These are phyloP conservation scores for Parazoanthus swiftii DNA, from an alignment of 92 coral and sea anemone genomes.

Conservation along the genomic window DNA sequence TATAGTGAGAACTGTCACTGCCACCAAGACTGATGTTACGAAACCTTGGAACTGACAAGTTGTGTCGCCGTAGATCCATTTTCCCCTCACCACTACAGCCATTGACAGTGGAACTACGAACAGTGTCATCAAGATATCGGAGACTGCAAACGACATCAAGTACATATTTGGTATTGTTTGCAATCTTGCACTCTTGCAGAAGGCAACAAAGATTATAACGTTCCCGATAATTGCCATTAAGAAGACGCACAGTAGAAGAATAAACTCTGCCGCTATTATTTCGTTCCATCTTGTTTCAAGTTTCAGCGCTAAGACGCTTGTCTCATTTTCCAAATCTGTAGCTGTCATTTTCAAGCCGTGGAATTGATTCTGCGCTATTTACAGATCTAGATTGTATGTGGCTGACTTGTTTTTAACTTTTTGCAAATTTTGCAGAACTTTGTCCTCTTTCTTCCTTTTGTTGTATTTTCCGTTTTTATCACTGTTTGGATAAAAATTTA, in stretches of 20 bases:
- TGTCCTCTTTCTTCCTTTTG: not conserved
- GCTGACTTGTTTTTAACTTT: not conserved
- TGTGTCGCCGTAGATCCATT: conserved; percentile 21
- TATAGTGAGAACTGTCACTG: conserved; percentile 20
- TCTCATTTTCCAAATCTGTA: not conserved
- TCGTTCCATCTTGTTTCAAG: conserved; percentile 43
- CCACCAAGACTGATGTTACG: not conserved
- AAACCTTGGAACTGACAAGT: conserved; percentile 39
- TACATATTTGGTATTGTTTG: conserved; percentile 37
- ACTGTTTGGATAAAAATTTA: not conserved
- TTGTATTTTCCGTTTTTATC: not conserved
- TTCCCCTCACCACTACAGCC: conserved; percentile 1
- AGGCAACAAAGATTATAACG: conserved; percentile 16
- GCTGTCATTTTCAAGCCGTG: conserved; percentile 8
- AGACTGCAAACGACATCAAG: conserved; percentile 27
- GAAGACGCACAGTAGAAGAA: conserved; percentile 1
- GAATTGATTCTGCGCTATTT: not conserved
- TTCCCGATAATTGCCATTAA: conserved; percentile 16
- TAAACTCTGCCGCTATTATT: conserved; percentile 33
- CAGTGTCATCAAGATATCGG: conserved; percentile 11
- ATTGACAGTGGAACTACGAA: conserved; percentile 30
- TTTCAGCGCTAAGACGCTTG: not conserved
- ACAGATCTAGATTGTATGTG: not conserved
- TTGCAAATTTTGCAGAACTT: not conserved
- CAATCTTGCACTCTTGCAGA: conserved; percentile 8